These are phyloP conservation scores for Dastarcus helophoroides DNA, from an alignment of 2,888 invertebrate genomes.

Conservation along the genomic window DNA sequence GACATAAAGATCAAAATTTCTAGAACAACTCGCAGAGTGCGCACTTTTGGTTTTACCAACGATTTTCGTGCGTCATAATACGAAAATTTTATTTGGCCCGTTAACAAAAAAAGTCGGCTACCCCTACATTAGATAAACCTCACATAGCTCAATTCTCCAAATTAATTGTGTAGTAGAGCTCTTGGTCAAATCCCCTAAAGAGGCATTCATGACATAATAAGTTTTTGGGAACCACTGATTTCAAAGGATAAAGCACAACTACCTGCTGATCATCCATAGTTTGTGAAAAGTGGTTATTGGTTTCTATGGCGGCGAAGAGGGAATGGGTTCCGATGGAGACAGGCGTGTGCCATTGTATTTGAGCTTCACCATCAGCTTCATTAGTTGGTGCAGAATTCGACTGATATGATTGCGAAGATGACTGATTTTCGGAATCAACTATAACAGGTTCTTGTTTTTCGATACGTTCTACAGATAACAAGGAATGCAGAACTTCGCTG, in stretches of 20 bases:
- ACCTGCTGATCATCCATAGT: constrained; percentile 37
- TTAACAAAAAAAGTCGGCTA: no score
- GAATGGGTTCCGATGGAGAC: constrained; percentile 39
- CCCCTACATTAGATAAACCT: no score
- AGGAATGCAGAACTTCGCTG: constrained; percentile 56
- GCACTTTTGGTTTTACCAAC: no score
- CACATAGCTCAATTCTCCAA: no score
- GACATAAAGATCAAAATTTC: no score
- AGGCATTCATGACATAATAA: no score
- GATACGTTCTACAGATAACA: constrained; percentile 53
- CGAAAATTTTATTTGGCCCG: no score
- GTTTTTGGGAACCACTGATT: no score
- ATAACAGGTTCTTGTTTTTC: constrained; percentile 39
- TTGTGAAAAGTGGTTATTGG: constrained; percentile 31
- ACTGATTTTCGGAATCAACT: constrained; percentile 26
- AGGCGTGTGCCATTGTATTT: constrained; percentile 53
- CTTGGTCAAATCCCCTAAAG: no score
- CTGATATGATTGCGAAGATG: constrained; percentile 29
- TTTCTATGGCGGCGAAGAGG: constrained; percentile 34
- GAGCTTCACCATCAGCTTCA: constrained; percentile 27
- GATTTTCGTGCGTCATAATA: no score
- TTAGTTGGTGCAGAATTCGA: constrained; percentile 23
- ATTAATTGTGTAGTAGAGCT: no score
- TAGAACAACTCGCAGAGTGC: no score
- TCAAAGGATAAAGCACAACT: constrained; percentile 17